Percentiles rank a stretch among this genome's conserved stretches.
Conservation (phyloP, 2,797 vertebrate species). For the Cacajao melanocephalus region DNA sequence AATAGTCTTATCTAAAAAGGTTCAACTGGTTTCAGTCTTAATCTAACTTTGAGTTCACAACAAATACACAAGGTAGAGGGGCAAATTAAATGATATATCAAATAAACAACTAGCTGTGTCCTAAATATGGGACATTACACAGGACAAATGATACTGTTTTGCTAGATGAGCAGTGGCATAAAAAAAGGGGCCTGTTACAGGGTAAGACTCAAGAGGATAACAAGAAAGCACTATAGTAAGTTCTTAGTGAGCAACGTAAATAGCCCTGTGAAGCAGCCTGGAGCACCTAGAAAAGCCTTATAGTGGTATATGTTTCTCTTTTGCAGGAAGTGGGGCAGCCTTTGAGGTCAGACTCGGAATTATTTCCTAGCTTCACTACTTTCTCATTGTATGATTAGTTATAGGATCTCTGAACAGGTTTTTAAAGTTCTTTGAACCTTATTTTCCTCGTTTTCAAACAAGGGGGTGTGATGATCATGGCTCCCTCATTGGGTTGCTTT, state of each 20-base stretch:
- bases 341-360: neutral
- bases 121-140: neutral
- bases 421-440: neutral
- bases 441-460: neutral
- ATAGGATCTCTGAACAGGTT: neutral
- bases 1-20: neutral
- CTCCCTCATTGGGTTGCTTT: neutral
- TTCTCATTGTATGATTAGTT: neutral
- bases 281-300: neutral
- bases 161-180: neutral
- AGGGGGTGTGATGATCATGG: neutral
- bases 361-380: neutral
- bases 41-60: neutral
- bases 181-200: neutral
- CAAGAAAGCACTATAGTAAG: neutral
- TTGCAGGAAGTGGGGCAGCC: neutral
- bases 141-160: neutral
- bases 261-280: neutral
- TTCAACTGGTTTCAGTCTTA: conserved; percentile 10
- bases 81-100: neutral
- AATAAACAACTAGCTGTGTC: neutral
- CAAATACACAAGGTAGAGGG: neutral
- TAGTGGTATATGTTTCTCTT: neutral
- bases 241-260: neutral
- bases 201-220: neutral